These are phyloP conservation scores for Hyles lineata DNA, from an alignment of 2,888 invertebrate species.

Conservation along the genomic window DNA sequence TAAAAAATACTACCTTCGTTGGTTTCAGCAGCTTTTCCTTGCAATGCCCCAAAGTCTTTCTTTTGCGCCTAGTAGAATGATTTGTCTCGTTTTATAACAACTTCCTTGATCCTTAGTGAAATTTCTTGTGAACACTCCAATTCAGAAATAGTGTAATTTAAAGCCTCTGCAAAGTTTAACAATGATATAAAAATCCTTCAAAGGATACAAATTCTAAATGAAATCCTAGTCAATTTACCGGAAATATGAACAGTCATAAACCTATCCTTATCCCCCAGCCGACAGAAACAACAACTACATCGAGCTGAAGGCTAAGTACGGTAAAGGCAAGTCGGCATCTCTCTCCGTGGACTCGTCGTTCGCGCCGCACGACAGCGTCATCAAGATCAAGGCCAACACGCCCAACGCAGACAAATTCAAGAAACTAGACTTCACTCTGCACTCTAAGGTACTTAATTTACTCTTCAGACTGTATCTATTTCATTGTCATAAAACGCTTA, in stretches of 20 bases:
- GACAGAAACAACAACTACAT: conserved; percentile 60
- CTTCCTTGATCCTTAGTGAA: too few species aligned
- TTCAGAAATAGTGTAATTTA: too few species aligned
- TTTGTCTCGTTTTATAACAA: too few species aligned
- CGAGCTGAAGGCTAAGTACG: conserved; percentile 71
- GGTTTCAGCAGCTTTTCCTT: too few species aligned
- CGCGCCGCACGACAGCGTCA: conserved; percentile 56
- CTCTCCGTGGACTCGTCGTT: conserved; percentile 66
- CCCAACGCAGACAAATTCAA: conserved; percentile 79
- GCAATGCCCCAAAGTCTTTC: too few species aligned
- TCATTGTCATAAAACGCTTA: neutral
- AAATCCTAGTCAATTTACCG: too few species aligned
- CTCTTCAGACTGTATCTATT: neutral
- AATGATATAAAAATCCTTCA: too few species aligned
- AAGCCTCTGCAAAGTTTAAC: too few species aligned
- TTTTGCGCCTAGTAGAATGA: too few species aligned
- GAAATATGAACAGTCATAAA: conserved; percentile 8
- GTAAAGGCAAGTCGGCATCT: conserved; percentile 73
- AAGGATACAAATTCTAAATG: too few species aligned
- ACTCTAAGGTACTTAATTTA: conserved; percentile 72
- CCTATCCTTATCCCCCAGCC: conserved; percentile 45
- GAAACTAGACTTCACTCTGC: conserved; percentile 75
- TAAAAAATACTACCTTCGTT: too few species aligned
- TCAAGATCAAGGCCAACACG: conserved; percentile 60
- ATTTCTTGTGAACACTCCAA: too few species aligned